A percentile compares a stretch with the other conserved stretches of the same genome.
Conservation (phyloP, 2,797 vertebrate genomes). For the Lepilemur ruficaudatus region DNA sequence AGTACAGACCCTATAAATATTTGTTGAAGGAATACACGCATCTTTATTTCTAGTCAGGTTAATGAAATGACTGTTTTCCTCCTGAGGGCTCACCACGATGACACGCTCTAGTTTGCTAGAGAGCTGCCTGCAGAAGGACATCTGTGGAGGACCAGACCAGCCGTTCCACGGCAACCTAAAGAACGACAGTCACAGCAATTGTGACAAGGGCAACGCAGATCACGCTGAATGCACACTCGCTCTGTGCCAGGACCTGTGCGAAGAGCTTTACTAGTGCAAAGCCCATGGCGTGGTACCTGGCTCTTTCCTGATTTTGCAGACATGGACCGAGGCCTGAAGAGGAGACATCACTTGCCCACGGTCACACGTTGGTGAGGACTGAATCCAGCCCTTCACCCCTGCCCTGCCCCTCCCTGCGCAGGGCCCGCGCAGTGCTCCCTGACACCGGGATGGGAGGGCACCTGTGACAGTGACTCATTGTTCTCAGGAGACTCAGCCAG, state of each 20-base stretch:
- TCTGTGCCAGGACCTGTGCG: not conserved
- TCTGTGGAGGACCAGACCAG: not conserved
- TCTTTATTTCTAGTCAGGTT: not conserved
- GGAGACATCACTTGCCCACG: not conserved
- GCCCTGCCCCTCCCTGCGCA: not conserved
- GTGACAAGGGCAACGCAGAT: rapidly evolving
- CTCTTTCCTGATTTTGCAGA: not conserved
- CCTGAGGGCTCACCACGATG: not conserved
- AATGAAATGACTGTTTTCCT: not conserved
- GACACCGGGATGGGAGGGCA: not conserved
- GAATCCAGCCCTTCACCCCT: not conserved
- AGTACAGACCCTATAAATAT: not conserved
- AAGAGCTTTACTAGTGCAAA: not conserved
- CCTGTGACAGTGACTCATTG: not conserved
- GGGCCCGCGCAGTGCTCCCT: not conserved
- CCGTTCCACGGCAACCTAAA: not conserved
- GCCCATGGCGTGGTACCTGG: not conserved
- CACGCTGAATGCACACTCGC: not conserved
- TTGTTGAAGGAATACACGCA: not conserved
- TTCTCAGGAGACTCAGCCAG: not conserved
- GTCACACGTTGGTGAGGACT: not conserved
- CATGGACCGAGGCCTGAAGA: not conserved
- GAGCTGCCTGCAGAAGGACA: not conserved
- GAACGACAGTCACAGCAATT: not conserved
- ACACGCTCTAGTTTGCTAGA: not conserved